Evolutionary conservation across 1,140 invertebrate species (phyloP), one percentile per base, ranked within the genome.

Genomic region (Ptiloglossa arizonensis): DNA sequence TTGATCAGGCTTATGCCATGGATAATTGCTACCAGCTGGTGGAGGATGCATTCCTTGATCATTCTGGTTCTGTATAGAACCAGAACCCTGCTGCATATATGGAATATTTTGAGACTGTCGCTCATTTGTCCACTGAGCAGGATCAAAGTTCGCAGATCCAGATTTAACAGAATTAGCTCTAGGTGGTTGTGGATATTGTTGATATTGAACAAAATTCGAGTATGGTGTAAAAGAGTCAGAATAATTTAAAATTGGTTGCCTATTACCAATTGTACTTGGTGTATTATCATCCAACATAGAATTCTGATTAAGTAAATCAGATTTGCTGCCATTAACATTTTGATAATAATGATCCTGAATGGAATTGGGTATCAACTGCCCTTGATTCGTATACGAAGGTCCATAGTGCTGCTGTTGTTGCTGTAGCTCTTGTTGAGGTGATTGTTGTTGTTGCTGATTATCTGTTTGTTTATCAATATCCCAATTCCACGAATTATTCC

Each of bases 401-500:
- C 79, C 67, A 48, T 82, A 88, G 60, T 82, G 87, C 5, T 87
- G 89, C 24, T 79, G 83, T 17, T 85, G 85, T 1, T 86, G 82
- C 48, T 80, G 82, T 67, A 77, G 82, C 29, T 64, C 80, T n/a
- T 62, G 82, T 50, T 72, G 79, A 29, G 44, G 71, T 46, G 68
- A 66, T 9, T 70, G 78, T 22, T 74, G 80, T 32, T 83, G 83
- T 11, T 82, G 74, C n/a, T 88, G 82, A 24, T 50, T 41, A 54
- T 91, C 89, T 0, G 87, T 24, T 46, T 90, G 87, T 62, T 90
- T 90, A 60, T 93, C 92, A 41, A 92, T 75, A 73, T 88, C 92
- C 91, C 91, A 93, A 60, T 93, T 89, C 91, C 92, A 93, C 1
- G 90, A 89, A 79, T 93, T 90, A 70, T 91, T 92, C 91, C 92